Conservation (phyloP, 2,113 vertebrate genomes). For the Tragelaphus scriptus region DNA sequence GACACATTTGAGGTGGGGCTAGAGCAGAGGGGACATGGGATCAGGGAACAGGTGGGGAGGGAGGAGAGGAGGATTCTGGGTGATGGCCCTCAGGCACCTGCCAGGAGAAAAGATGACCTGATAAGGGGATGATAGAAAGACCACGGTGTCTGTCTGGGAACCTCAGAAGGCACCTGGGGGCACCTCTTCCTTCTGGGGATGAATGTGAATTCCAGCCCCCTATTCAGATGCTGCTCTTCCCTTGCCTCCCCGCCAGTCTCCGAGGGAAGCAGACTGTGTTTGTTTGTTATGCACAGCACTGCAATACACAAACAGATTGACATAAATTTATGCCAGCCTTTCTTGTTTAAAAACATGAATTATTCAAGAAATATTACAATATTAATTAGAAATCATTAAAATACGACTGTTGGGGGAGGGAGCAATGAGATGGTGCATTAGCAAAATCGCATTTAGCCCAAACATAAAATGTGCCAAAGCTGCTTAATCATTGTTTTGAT, state of each 20-base stretch:
- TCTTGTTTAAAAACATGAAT: conserved; percentile 77
- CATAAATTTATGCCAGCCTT: conserved; percentile 66
- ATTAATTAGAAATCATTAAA: conserved; percentile 78
- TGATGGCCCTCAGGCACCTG: not conserved
- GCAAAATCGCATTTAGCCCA: conserved; percentile 67
- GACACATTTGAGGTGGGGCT: not conserved
- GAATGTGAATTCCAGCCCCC: not conserved
- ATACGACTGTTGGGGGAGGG: conserved; percentile 51
- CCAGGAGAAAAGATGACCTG: not conserved
- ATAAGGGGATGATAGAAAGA: not conserved
- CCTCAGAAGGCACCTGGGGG: not conserved
- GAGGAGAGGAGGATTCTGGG: not conserved
- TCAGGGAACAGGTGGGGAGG: not conserved
- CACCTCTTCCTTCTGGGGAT: not conserved
- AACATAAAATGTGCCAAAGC: conserved; percentile 66
- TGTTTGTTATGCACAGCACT: conserved; percentile 60
- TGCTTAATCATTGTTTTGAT: conserved; percentile 75
- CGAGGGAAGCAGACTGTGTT: conserved; percentile 53
- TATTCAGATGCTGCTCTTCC: not conserved
- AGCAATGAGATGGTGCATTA: conserved; percentile 55
- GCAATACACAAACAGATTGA: conserved; percentile 65
- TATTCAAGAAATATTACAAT: conserved; percentile 71
- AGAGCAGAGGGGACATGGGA: not conserved
- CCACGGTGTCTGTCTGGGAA: not conserved
- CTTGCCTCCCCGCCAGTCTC: not conserved